Percentiles rank a stretch among this genome's conserved stretches.
Evolutionary conservation across 2,113 vertebrate genomes (phyloP).

Genomic region (Uropsilus gracilis): DNA sequence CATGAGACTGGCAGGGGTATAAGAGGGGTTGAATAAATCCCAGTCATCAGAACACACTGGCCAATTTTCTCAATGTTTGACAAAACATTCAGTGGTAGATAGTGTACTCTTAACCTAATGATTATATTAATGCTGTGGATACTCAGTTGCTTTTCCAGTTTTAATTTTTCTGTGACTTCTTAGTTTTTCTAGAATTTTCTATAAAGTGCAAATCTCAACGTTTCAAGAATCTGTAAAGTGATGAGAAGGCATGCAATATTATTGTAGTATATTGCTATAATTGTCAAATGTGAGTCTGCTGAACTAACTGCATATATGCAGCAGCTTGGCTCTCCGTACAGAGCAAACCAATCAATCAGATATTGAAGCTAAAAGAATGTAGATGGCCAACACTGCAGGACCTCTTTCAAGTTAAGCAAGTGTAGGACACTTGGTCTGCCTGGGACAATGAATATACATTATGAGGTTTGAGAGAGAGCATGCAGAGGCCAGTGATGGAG

Average conservation of each 20-base stretch:
- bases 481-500: too few relatives aligned
- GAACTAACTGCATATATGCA: too few relatives aligned
- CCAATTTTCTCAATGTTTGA: conserved; percentile 19
- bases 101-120: not conserved
- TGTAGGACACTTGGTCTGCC: too few relatives aligned
- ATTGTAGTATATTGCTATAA: not conserved
- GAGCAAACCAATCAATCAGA: too few relatives aligned
- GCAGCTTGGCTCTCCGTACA: too few relatives aligned
- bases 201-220: not conserved
- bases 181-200: not conserved
- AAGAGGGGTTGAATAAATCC: not conserved
- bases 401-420: too few relatives aligned
- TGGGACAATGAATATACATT: too few relatives aligned
- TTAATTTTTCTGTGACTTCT: not conserved
- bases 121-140: conserved; percentile 28
- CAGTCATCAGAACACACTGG: conserved; percentile 6
- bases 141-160: not conserved
- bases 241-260: not conserved
- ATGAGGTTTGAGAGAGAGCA: too few relatives aligned
- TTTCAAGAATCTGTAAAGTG: not conserved
- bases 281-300: not conserved
- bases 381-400: too few relatives aligned
- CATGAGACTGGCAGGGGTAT: not conserved
- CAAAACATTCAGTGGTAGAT: conserved; percentile 1
- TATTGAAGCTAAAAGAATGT: too few relatives aligned